phyloP scores from a whole-genome alignment of 2,797 vertebrate genomes.

The Atherinosoma microstoma region DNA sequence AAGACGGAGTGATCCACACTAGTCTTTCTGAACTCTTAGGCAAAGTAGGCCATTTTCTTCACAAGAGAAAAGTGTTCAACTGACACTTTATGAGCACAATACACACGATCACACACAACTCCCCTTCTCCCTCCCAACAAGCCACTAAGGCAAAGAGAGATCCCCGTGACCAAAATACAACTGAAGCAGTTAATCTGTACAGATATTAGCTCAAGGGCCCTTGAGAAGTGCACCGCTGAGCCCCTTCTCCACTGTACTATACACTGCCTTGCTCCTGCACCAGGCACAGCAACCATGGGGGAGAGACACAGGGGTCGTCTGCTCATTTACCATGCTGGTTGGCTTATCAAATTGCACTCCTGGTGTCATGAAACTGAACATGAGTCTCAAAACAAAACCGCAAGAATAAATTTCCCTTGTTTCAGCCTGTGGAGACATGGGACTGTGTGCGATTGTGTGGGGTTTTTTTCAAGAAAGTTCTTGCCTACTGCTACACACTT shows the following conservation, averaged over 20 bases:
- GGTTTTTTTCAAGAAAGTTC: slow-evolving; percentile 43
- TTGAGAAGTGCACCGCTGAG: slow-evolving; percentile 76
- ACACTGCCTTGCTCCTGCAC: slow-evolving; percentile 61
- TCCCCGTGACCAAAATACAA: slow-evolving; percentile 82
- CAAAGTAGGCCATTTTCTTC: slow-evolving; percentile 44
- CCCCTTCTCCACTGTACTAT: slow-evolving; percentile 74
- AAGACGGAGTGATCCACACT: slow-evolving; percentile 72
- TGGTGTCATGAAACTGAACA: slow-evolving; percentile 65
- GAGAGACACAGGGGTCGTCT: slow-evolving; percentile 73
- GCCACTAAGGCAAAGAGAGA: slow-evolving; percentile 78
- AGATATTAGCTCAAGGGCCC: slow-evolving; percentile 85
- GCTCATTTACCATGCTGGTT: slow-evolving; percentile 74
- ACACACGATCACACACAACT: slow-evolving; percentile 41
- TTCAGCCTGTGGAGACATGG: slow-evolving; percentile 41
- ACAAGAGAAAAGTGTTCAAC: slow-evolving; percentile 45
- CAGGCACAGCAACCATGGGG: slow-evolving; percentile 56
- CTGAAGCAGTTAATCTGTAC: slow-evolving; percentile 86
- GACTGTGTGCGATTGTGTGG: slow-evolving; percentile 33
- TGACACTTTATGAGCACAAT: slow-evolving; percentile 15
- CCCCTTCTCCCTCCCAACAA: slow-evolving; percentile 67
- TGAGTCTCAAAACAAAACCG: slow-evolving; percentile 64
- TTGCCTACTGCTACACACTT: slow-evolving; percentile 38
- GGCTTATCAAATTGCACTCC: slow-evolving; percentile 75
- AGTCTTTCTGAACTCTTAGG: slow-evolving; percentile 63
- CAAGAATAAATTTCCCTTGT: slow-evolving; percentile 63